Evolutionary conservation across 2,888 invertebrate species (phyloP).

Genomic region (Amphimallon solstitiale): DNA sequence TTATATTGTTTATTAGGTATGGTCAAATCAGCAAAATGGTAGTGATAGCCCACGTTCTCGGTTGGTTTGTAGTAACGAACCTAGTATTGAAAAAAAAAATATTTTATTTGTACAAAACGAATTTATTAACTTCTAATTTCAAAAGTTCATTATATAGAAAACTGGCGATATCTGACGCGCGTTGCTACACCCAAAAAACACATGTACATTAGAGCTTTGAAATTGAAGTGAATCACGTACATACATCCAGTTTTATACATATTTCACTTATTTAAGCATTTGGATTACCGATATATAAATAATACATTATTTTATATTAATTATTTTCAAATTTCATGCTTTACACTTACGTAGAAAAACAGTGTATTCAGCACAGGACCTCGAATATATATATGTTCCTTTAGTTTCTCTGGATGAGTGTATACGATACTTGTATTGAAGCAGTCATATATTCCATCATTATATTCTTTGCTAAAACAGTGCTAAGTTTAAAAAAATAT

Average conservation of each 20-base stretch:
- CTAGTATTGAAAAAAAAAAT: constrained; percentile 44
- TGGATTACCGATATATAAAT: no score
- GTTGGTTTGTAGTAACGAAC: constrained; percentile 57
- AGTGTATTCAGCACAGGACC: constrained; percentile 72
- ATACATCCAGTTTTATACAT: no score
- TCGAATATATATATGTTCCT: constrained; percentile 69
- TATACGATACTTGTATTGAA: constrained; percentile 65
- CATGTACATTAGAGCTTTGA: no score
- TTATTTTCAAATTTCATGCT: no score
- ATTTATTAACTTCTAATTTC: no score
- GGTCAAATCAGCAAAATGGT: constrained; percentile 70
- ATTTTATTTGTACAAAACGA: not conserved
- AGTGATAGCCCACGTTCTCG: constrained; percentile 69
- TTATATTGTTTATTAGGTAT: constrained; percentile 65
- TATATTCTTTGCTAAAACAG: constrained; percentile 53
- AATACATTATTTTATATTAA: no score
- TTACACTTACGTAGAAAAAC: constrained; percentile 69
- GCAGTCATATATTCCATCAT: constrained; percentile 63
- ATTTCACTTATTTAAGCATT: no score
- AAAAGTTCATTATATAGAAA: no score
- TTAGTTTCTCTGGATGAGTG: constrained; percentile 64
- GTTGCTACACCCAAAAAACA: no score
- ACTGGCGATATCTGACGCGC: no score
- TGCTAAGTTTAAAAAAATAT: not conserved
- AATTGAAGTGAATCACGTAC: no score